Conservation (phyloP, 2,888 invertebrate species). For the Phyto melanocephala region DNA sequence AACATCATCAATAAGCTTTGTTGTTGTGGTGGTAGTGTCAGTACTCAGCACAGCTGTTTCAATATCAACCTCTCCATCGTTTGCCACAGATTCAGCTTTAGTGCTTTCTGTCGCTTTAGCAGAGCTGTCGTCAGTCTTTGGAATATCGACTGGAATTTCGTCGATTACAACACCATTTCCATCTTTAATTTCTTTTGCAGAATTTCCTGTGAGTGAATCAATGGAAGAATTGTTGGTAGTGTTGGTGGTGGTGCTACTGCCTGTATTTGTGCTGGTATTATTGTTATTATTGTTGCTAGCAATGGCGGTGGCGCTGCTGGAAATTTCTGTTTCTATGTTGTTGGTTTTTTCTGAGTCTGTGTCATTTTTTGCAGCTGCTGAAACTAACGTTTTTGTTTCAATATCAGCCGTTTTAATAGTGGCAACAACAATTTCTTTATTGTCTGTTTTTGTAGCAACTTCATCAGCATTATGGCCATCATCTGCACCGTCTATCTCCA, state of each 20-base stretch:
- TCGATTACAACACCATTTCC: constrained; percentile 55
- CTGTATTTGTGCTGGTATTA: background rate
- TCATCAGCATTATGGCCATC: constrained; percentile 12
- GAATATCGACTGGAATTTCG: constrained; percentile 48
- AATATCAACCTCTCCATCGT: constrained; percentile 30
- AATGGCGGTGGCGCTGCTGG: constrained; percentile 30
- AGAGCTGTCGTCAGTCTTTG: constrained; percentile 39
- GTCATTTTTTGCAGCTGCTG: constrained; percentile 13
- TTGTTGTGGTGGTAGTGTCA: constrained; percentile 16
- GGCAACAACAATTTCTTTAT: constrained; percentile 24
- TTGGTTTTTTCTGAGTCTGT: constrained; percentile 32
- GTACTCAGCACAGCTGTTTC: constrained; percentile 57
- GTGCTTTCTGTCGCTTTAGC: constrained; percentile 26
- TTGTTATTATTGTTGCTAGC: constrained; percentile 35
- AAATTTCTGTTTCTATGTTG: constrained; percentile 43
- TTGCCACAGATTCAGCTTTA: constrained; percentile 60
- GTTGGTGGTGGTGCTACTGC: constrained; percentile 6
- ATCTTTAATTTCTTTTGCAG: constrained; percentile 38
- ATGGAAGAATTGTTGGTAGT: constrained; percentile 31
- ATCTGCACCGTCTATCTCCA: constrained; percentile 45
- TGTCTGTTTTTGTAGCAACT: constrained; percentile 30
- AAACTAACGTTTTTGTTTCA: constrained; percentile 42
- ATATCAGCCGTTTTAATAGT: constrained; percentile 16
- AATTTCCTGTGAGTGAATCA: constrained; percentile 18
- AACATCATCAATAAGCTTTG: constrained; percentile 47